Base-by-base conservation (phyloP, 2,797 vertebrate species). In the Natrix natrix region DNA sequence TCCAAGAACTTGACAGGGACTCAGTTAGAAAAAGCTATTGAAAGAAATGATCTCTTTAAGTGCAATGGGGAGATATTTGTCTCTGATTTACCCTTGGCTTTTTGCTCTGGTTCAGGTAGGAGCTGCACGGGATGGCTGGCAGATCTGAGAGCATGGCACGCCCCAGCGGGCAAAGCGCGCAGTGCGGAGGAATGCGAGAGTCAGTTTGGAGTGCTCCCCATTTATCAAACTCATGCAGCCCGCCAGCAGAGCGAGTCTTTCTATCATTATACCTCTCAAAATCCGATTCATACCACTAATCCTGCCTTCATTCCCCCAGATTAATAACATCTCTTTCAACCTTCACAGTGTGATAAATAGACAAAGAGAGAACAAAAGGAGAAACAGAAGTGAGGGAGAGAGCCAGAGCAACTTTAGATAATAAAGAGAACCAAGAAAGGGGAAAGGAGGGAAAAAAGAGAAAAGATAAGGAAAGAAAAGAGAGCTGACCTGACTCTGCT, bases 311-410 rank as follows among this genome's bases (percentile, higher is more conserved):
- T 98, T 99, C 99, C 98, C 98, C 98, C 98, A 99, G 98, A 99
- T 99, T 99, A 99, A 99, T 99, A 99, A 99, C 99, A 99, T 99
- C 99, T 99, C 99, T 99, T 99, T 99, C 99, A 99, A 99, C 99
- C 99, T 99, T 99, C 99, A 99, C 99, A 99, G 98, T 98, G 98
- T 99, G 99, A 99, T 99, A 99, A 99, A 99, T 99, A 99, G 99
- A 99, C 98, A 98, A 98, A 98, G 97, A 96, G 98, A 98, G 99
- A 99, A 99, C 99, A 99, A 99, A 99, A 99, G 98, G 98, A 98
- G 97, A 98, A 98, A 98, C 97, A 98, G 98, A 98, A 98, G 98
- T 98, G 98, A 98, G 98, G 97, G 97, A 98, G 98, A 98, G 98
- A 98, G 97, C 98, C 97, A 97, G 98, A 97, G 98, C 97, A 97